A percentile compares a stretch with the other conserved stretches of the same genome.
phyloP scores from a whole-genome alignment of 2,797 vertebrate species.

The Megalops cyprinoides region DNA sequence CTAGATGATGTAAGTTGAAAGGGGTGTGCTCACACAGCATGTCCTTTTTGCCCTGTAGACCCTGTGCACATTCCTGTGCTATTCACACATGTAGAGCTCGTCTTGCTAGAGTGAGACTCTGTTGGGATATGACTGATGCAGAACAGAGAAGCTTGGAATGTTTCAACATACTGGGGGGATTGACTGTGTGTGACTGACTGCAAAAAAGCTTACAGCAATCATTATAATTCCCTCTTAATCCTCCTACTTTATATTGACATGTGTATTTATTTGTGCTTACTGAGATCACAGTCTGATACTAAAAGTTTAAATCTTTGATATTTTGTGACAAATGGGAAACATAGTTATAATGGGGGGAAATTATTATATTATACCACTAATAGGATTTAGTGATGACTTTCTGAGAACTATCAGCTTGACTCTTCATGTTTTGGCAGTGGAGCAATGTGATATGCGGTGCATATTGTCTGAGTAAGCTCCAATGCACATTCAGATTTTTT shows the following conservation, averaged over 20 bases:
- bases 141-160: slow-evolving; percentile 27
- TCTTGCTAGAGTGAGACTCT: slow-evolving; percentile 31
- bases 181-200: not conserved
- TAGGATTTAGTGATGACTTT: not conserved
- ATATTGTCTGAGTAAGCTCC: slow-evolving; percentile 64
- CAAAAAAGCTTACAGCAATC: slow-evolving; percentile 27
- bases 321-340: slow-evolving; percentile 10
- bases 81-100: slow-evolving; percentile 23
- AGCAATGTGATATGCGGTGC: slow-evolving; percentile 67
- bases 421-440: slow-evolving; percentile 77
- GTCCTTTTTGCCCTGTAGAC: slow-evolving; percentile 35
- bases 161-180: slow-evolving; percentile 30
- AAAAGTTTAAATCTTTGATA: slow-evolving; percentile 31
- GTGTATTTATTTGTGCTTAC: slow-evolving; percentile 32
- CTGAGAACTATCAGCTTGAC: slow-evolving; percentile 12
- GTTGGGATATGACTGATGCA: slow-evolving; percentile 51
- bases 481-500: slow-evolving; percentile 64
- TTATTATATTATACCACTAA: not conserved
- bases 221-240: slow-evolving; percentile 35
- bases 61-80: slow-evolving; percentile 46
- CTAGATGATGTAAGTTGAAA: slow-evolving; percentile 37
- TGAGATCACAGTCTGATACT: slow-evolving; percentile 37
- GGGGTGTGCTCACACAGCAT: slow-evolving; percentile 49
- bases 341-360: not conserved
- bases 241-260: slow-evolving; percentile 34